These are phyloP conservation scores for Porphyrio hochstetteri DNA, from an alignment of 2,113 vertebrate species.

Conservation along the genomic window DNA sequence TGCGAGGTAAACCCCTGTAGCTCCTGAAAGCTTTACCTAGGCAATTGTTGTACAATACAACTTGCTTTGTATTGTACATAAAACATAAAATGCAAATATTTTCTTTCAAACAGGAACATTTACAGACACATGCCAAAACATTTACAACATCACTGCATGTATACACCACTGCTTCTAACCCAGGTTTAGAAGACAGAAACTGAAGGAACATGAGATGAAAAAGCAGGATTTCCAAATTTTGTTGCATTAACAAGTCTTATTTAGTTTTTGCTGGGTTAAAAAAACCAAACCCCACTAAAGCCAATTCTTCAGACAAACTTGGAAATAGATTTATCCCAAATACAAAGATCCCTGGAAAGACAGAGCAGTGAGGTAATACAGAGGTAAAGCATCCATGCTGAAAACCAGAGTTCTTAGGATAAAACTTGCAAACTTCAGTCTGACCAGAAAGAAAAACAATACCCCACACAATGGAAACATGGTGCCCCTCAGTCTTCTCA, in stretches of 20 bases:
- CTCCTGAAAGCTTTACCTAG: neutral
- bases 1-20: neutral
- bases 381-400: neutral
- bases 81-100: neutral
- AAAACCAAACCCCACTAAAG: neutral
- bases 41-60: neutral
- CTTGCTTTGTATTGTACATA: neutral
- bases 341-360: neutral
- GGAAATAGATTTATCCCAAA: neutral
- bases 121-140: neutral
- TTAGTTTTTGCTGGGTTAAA: neutral
- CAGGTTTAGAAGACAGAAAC: neutral
- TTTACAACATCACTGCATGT: neutral
- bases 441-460: neutral
- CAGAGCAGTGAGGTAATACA: fast-evolving
- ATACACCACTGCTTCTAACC: neutral
- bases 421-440: neutral
- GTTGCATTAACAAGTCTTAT: neutral
- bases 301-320: neutral
- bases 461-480: neutral
- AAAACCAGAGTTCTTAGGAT: neutral
- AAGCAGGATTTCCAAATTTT: neutral
- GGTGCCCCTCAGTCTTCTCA: neutral
- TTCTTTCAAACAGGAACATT: neutral
- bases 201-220: neutral